Evolutionary conservation across 2,888 invertebrate species (phyloP).

Genomic region (Ectemnius lituratus): DNA sequence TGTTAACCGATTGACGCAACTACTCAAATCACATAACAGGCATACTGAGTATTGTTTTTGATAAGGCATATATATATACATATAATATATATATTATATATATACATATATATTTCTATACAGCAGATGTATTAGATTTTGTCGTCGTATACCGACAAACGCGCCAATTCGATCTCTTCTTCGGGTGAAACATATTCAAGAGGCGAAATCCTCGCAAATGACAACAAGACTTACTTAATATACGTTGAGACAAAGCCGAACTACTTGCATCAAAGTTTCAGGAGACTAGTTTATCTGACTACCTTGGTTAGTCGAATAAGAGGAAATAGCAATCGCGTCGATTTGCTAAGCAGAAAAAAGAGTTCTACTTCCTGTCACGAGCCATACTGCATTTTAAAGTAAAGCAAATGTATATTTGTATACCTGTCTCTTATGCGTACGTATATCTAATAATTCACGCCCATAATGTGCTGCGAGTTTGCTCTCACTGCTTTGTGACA

Average conservation of each 20-base stretch:
- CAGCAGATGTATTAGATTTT: conserved; percentile 9
- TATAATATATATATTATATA: conserved; percentile 3
- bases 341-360: conserved; percentile 28
- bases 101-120: conserved; percentile 1
- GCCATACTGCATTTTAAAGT: conserved; percentile 43
- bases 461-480: conserved; percentile 13
- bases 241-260: no score
- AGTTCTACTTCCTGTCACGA: conserved; percentile 45
- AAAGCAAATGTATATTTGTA: conserved; percentile 65
- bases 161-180: conserved; percentile 21
- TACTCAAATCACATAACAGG: conserved; percentile 8
- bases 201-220: no score
- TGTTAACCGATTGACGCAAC: conserved; percentile 21
- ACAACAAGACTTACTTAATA: no score
- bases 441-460: conserved; percentile 13
- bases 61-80: conserved; percentile 13
- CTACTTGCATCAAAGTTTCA: conserved; percentile 1
- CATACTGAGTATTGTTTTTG: conserved; percentile 10
- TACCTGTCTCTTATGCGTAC: conserved; percentile 36
- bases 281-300: conserved; percentile 40
- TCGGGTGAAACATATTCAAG: no score
- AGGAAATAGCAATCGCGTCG: conserved; percentile 42
- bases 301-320: conserved; percentile 30
- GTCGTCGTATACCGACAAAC: conserved; percentile 11
- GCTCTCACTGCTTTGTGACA: conserved; percentile 31